Evolutionary conservation across 1,140 invertebrate species (phyloP), one percentile per base, ranked within the genome.

Genomic region (Cydia splendana): DNA sequence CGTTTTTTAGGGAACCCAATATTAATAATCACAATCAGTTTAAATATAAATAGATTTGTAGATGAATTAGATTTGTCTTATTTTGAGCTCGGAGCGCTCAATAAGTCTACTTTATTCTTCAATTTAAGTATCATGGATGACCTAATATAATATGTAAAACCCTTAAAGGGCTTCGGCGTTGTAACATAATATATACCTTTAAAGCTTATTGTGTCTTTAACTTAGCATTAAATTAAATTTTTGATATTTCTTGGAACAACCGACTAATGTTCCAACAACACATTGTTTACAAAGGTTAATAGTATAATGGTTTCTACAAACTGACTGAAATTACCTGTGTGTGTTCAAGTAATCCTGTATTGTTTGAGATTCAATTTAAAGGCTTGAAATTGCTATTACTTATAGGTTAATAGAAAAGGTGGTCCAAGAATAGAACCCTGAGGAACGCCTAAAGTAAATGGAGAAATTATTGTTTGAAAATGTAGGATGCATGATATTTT

Each of bases 261-360:
- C 65, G 13, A 18, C 10, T 67, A 67, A 38, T 34, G 9, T 67
- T 67, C 65, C 10, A 30, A 65, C 65, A 65, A 65, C 20, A 18
- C 12, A 13, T 12, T 65, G 20, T 65, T n/a, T 34, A 67, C 57
- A 38, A 18, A 38, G 24, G 6, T 67, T 34, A 34, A 34, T 34
- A 9, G 30, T 67, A n/a, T 67, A 67, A 67, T 20, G 28, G 18
- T 71, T 71, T 71, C 30, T 71, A 42, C 28, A 71, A 71, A 71
- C 67, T 38, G n/a, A 67, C 30, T 38, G n/a, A n/a, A 38, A 71
- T 71, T 38, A 38, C 65, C 24, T 53, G 65, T 30, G 65, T 69
- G 13, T 38, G 65, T 69, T 34, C 30, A 34, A 5, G 65, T 69
- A 69, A 69, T 69, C 18, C 10, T 34, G 65, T 34, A 69, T 69